phyloP scores from a whole-genome alignment of 2,888 invertebrate species.

The Dolichopus griseipennis region DNA sequence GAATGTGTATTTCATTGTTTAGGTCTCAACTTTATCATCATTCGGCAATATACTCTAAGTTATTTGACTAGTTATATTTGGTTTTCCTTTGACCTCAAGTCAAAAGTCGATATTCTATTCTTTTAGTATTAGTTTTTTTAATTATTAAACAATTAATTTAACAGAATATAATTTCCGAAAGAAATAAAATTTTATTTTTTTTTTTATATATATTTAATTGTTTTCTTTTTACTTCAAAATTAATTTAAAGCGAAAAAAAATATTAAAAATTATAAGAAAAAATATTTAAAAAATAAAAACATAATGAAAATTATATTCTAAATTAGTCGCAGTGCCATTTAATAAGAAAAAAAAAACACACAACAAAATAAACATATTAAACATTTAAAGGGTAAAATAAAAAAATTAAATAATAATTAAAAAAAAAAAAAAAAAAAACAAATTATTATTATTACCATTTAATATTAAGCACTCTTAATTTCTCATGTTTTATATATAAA shows the following conservation, averaged over 20 bases:
- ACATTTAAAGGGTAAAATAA: no score
- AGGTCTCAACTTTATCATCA: no score
- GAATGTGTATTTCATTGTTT: no score
- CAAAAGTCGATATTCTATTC: no score
- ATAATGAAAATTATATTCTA: slow-evolving; percentile 6
- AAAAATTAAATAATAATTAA: slow-evolving; percentile 5
- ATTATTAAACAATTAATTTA: no score
- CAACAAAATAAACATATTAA: background rate
- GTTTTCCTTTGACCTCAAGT: no score
- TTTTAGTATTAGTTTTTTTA: no score
- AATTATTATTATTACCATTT: background rate
- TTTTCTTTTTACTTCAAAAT: background rate
- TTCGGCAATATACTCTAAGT: no score
- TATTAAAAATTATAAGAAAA: background rate
- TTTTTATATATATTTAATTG: no score
- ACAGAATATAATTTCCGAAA: no score
- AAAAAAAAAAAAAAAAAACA: slow-evolving; percentile 5
- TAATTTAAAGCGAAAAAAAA: background rate
- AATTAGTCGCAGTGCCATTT: slow-evolving; percentile 2
- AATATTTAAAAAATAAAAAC: background rate
- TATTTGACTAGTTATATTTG: no score
- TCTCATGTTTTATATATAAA: slow-evolving; percentile 21
- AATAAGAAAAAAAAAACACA: background rate
- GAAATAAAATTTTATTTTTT: no score
- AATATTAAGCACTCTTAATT: slow-evolving; percentile 19